These are phyloP conservation scores for Pseudochirops corinnae DNA, from an alignment of 2,797 vertebrate genomes.

Conservation along the genomic window DNA sequence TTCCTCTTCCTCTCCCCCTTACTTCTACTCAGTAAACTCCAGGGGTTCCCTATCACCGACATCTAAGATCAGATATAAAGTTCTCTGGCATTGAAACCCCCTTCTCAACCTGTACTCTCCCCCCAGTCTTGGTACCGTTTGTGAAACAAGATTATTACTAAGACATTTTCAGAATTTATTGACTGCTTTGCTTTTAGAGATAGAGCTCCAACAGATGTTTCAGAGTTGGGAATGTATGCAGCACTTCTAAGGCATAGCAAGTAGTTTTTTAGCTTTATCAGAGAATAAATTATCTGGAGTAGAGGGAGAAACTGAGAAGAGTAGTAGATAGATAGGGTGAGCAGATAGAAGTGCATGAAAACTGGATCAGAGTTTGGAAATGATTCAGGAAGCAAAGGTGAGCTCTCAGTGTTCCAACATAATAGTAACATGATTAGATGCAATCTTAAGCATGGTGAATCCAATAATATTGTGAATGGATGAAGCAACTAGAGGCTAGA, in stretches of 20 bases:
- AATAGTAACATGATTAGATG: background rate
- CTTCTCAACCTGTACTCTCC: background rate
- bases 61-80: background rate
- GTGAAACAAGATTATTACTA: background rate
- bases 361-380: background rate
- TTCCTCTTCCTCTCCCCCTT: background rate
- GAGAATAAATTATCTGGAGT: background rate
- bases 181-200: background rate
- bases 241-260: background rate
- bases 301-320: background rate
- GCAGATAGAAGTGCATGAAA: background rate
- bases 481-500: background rate
- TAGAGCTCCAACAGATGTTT: background rate
- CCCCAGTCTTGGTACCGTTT: background rate
- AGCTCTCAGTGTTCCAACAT: background rate
- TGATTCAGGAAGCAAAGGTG: background rate
- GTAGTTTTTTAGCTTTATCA: background rate
- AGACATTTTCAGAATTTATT: background rate
- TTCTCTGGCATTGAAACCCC: background rate
- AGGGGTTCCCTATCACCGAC: background rate
- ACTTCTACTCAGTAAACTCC: background rate
- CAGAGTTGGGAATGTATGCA: background rate
- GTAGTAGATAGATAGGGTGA: background rate
- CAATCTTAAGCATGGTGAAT: background rate
- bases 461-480: background rate